Evolutionary conservation across 2,888 invertebrate genomes (phyloP), one percentile per base, ranked within the genome.

Genomic region (Lasioglossum pauxillum): DNA sequence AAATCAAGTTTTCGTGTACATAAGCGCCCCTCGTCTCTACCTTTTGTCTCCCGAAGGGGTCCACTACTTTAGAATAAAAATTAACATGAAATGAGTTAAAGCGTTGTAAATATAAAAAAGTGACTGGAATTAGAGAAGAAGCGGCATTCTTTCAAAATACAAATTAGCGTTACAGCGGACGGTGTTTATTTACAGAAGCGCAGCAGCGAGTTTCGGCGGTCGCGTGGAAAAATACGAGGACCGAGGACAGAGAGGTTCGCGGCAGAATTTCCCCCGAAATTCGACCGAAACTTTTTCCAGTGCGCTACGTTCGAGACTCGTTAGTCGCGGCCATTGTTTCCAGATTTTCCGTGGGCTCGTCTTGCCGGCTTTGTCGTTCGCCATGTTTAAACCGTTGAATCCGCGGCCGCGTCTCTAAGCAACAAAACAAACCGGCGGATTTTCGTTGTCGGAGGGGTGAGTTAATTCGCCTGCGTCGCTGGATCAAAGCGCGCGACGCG

Each of bases 401-500:
- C 69, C 38, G n/a, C 38, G 69, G 12, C 1, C 53, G 31, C 23
- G 38, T 41, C 69, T 41, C 69, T 4, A 41, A 41, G 69, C 38
- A 69, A 69, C 69, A 69, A 44, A 44, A 69, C 69, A 69, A 41
- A 69, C 69, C 41, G 14, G 10, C 44, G 53, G 53, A 16, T 49
- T 35, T 27, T 53, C n/a, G 38, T 35, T n/a, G 27, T 75, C 35
- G 71, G 38, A 16, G 71, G 44, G 23, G 71, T 27, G 27, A 27
- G 67, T 31, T 67, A 44, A 41, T 57, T 31, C 72, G 78, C 27
- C 53, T 44, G 46, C 69, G 69, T 35, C 19, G 41, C 31, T 53
- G 71, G 71, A 78, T 78, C 67, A 76, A 67, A 77, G 77, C 41
- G 44, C 41, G 27, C 27, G 8, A 67, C 31, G 78, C 35, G 73